phyloP scores from a whole-genome alignment of 2,888 invertebrate genomes.

The Platynereis dumerilii region DNA sequence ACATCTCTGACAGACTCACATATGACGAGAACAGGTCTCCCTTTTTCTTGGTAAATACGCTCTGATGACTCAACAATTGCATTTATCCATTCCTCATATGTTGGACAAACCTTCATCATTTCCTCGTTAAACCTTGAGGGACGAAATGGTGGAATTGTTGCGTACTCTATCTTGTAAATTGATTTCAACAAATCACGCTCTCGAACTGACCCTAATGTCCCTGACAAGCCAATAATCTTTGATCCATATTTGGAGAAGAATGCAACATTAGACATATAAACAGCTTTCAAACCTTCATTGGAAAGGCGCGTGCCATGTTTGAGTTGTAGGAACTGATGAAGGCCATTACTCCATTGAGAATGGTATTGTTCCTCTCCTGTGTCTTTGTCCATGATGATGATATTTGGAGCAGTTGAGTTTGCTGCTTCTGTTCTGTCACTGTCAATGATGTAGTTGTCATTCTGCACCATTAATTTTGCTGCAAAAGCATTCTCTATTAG shows the following conservation, averaged over 20 bases:
- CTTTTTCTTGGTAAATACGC: background rate
- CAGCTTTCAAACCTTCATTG: conserved; percentile 29
- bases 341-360: conserved; percentile 34
- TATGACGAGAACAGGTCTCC: conserved; percentile 23
- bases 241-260: conserved; percentile 29
- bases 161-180: conserved; percentile 26
- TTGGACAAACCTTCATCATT: conserved; percentile 2
- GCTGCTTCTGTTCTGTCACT: conserved; percentile 36
- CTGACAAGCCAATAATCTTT: conserved; percentile 48
- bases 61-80: background rate
- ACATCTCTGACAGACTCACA: conserved; percentile 25
- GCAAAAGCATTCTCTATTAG: conserved; percentile 37
- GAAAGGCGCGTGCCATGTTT: conserved; percentile 33
- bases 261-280: conserved; percentile 35
- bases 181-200: conserved; percentile 48
- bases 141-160: conserved; percentile 29
- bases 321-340: conserved; percentile 40
- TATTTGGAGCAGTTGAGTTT: conserved; percentile 37
- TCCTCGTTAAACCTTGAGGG: conserved; percentile 28
- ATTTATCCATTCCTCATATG: conserved; percentile 6
- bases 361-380: too few relatives aligned
- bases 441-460: conserved; percentile 34
- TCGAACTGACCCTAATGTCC: conserved; percentile 36
- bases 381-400: conserved; percentile 35
- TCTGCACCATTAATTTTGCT: conserved; percentile 30